phyloP scores from a whole-genome alignment of 2,113 vertebrate species.

The Potamarius usumacintae region DNA sequence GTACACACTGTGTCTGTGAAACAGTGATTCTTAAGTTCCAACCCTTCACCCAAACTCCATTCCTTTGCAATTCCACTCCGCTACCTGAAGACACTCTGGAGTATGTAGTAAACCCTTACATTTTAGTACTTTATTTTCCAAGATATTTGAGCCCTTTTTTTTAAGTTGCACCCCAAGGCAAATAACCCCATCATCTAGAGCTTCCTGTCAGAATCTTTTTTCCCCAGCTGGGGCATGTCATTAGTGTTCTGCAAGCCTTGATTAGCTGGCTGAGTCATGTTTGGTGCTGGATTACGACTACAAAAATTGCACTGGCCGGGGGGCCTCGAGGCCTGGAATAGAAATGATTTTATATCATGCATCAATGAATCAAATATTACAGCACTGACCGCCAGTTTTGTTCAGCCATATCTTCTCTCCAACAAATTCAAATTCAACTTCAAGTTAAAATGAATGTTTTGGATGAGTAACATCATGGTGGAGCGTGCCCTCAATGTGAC shows the following conservation, averaged over 20 bases:
- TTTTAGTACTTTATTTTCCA: background rate
- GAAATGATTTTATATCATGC: background rate
- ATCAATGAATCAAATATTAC: background rate
- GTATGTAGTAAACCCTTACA: background rate
- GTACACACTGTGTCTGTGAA: background rate
- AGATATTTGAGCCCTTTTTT: background rate
- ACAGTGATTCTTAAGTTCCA: too few relatives aligned
- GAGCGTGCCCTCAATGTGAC: background rate
- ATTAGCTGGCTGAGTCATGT: conserved; percentile 9
- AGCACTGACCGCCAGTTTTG: background rate
- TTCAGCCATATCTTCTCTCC: background rate
- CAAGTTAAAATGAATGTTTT: background rate
- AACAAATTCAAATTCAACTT: background rate
- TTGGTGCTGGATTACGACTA: background rate
- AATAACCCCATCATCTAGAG: background rate
- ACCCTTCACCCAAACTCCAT: background rate
- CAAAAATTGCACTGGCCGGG: conserved; percentile 2
- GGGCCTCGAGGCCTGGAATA: background rate
- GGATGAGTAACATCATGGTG: background rate
- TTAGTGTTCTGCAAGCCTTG: background rate
- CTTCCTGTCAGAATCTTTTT: background rate
- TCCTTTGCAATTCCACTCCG: background rate
- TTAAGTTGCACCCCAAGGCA: background rate
- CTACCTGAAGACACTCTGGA: background rate
- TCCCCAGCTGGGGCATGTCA: background rate